A percentile compares a stretch with the other conserved stretches of the same genome.
These are phyloP conservation scores for Spodoptera litura DNA, from an alignment of 1,140 invertebrate genomes.

Conservation along the genomic window DNA sequence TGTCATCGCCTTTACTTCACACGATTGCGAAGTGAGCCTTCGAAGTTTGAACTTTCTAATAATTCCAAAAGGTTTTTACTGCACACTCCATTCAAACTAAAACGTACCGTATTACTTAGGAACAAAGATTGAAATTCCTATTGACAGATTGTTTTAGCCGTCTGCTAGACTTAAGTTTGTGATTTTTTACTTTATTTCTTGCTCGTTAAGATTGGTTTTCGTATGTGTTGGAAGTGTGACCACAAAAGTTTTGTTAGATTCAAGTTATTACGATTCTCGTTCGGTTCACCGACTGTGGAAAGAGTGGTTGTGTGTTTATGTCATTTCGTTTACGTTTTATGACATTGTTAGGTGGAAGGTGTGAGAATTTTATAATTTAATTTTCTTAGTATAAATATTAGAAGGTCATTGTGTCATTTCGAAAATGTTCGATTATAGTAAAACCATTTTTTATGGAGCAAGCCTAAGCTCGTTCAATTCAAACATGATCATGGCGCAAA, in stretches of 20 bases:
- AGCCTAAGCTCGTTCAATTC: too few relatives aligned
- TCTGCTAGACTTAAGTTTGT: too few relatives aligned
- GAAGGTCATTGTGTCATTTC: too few relatives aligned
- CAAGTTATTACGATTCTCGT: conserved; percentile 17
- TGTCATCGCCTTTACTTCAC: conserved; percentile 34
- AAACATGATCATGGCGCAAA: too few relatives aligned
- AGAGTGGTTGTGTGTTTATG: conserved; percentile 18
- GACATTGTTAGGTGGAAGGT: neutral
- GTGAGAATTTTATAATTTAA: neutral
- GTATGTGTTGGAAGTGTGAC: neutral
- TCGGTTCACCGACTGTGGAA: conserved; percentile 19
- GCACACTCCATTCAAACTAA: neutral
- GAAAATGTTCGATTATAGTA: too few relatives aligned
- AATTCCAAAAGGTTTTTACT: conserved; percentile 2
- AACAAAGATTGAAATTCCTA: neutral
- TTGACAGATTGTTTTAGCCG: neutral
- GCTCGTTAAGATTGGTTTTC: neutral
- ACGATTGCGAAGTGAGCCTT: conserved; percentile 47
- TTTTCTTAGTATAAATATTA: too few relatives aligned
- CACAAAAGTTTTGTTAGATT: conserved; percentile 13
- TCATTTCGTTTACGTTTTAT: conserved; percentile 13
- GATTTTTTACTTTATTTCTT: neutral
- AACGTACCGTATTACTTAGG: neutral
- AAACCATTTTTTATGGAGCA: too few relatives aligned
- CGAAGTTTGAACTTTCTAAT: conserved; percentile 36